These are phyloP conservation scores for Myiotriccus ornatus DNA, from an alignment of 2,797 vertebrate genomes.

Conservation along the genomic window DNA sequence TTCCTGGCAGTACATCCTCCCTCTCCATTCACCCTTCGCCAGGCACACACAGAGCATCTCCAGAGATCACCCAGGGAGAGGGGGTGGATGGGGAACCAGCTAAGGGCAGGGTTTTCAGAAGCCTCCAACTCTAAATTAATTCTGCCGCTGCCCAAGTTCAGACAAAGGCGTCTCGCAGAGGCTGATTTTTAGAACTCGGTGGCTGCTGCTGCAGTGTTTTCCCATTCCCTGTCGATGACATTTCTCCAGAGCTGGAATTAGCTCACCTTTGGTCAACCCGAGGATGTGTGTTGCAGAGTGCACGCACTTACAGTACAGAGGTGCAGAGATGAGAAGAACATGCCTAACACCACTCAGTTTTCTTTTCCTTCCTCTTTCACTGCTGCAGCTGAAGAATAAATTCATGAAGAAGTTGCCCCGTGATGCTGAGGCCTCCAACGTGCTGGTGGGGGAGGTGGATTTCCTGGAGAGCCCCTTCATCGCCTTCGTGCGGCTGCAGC, in stretches of 20 bases:
- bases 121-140: background rate
- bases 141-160: background rate
- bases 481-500: conserved; percentile 93
- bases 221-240: background rate
- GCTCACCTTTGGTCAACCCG: background rate
- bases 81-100: background rate
- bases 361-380: background rate
- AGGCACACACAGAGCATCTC: background rate
- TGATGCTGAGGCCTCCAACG: conserved; percentile 96
- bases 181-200: background rate
- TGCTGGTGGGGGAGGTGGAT: conserved; percentile 96
- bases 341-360: background rate
- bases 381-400: conserved; percentile 91
- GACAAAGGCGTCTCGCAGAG: background rate
- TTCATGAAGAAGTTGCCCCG: conserved; percentile 99
- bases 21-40: background rate
- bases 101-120: background rate
- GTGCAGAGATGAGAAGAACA: background rate
- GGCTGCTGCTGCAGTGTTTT: background rate
- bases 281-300: background rate
- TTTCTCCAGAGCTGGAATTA: conserved; percentile 24
- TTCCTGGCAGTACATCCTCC: conserved; percentile 24
- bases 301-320: background rate
- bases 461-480: conserved; percentile 94
- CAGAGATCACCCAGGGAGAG: background rate